These are phyloP conservation scores for Marmota monax DNA, from an alignment of 2,113 vertebrate genomes.

Conservation along the genomic window DNA sequence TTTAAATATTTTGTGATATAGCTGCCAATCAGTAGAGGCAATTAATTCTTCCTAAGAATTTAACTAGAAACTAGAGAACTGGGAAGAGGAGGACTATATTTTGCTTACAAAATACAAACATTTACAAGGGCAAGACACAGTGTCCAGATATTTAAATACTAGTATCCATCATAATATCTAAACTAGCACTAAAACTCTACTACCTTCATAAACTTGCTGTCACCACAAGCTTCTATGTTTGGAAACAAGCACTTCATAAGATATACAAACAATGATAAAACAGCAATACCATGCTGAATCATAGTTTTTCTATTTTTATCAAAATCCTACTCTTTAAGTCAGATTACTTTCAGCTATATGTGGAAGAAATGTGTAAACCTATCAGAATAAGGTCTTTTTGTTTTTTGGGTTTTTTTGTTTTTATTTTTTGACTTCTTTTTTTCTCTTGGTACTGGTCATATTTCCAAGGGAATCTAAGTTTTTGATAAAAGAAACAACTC, in stretches of 20 bases:
- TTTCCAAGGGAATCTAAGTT: neutral
- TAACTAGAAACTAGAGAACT: neutral
- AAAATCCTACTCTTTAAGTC: neutral
- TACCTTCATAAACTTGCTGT: neutral
- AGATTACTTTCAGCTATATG: neutral
- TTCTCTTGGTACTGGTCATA: neutral
- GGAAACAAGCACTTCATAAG: neutral
- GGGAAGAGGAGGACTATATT: neutral
- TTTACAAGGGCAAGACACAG: neutral
- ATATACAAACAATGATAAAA: neutral
- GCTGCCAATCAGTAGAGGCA: neutral
- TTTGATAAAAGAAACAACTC: neutral
- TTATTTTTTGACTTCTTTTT: neutral
- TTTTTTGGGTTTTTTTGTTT: neutral
- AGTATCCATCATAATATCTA: neutral
- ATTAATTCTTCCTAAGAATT: slow-evolving; percentile 37
- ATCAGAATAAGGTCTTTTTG: neutral
- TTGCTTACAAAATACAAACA: neutral
- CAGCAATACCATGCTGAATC: neutral
- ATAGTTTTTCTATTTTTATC: slow-evolving; percentile 4
- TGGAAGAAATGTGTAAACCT: neutral
- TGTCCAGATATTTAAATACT: neutral
- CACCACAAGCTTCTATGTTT: neutral
- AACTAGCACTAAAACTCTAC: neutral
- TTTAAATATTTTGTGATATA: neutral